Percentiles rank a stretch among this genome's conserved stretches.
Evolutionary conservation across 2,797 vertebrate genomes (phyloP).

Genomic region (Hoplostethus atlanticus): DNA sequence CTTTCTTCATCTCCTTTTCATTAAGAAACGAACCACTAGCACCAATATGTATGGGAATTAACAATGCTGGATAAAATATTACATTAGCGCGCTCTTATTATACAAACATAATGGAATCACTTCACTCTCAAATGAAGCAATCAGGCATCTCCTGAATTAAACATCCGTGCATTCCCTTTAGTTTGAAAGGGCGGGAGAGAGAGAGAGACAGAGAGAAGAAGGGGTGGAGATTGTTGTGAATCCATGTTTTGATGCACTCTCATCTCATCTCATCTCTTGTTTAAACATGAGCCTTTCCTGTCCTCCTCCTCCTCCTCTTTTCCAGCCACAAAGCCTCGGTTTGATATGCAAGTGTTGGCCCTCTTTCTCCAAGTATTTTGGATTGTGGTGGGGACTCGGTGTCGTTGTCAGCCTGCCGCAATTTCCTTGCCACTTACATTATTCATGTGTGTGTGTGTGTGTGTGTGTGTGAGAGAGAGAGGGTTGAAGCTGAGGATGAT

Average conservation of each 20-base stretch:
- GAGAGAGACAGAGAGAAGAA: conserved; percentile 24
- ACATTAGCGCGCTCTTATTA: conserved; percentile 71
- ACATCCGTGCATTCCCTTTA: conserved; percentile 48
- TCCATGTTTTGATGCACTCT: conserved; percentile 50
- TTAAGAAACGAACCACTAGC: conserved; percentile 59
- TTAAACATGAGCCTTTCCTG: conserved; percentile 50
- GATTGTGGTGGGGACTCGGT: conserved; percentile 67
- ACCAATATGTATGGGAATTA: conserved; percentile 73
- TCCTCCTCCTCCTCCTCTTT: conserved; percentile 13
- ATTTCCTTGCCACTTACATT: conserved; percentile 71
- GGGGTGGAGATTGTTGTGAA: conserved; percentile 40
- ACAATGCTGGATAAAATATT: conserved; percentile 55
- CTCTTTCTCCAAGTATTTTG: conserved; percentile 55
- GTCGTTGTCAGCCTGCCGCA: conserved; percentile 61
- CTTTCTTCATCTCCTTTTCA: conserved; percentile 36
- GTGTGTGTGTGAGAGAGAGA: conserved; percentile 19
- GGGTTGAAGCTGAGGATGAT: conserved; percentile 63
- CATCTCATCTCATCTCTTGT: conserved; percentile 39
- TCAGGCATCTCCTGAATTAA: conserved; percentile 76
- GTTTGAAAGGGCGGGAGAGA: not conserved
- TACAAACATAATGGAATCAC: conserved; percentile 69
- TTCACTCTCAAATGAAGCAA: conserved; percentile 68
- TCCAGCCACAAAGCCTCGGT: conserved; percentile 60
- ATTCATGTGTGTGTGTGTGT: conserved; percentile 56
- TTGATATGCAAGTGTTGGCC: conserved; percentile 71